Percentiles rank a stretch among this genome's conserved stretches.
Conservation (phyloP, 2,888 invertebrate species). For the Apamea crenata region DNA sequence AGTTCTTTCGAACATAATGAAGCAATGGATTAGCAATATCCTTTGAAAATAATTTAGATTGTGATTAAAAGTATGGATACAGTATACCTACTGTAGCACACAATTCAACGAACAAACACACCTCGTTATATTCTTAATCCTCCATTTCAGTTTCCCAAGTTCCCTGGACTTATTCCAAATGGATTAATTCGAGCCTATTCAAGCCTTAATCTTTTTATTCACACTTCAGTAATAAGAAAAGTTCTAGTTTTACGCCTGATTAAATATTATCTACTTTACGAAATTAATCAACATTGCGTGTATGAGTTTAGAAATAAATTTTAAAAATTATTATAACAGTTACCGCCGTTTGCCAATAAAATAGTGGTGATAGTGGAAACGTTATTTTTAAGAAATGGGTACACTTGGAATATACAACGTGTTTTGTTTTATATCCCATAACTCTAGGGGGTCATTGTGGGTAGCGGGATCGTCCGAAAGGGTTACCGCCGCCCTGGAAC, state of each 20-base stretch:
- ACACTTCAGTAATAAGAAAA: conserved; percentile 22
- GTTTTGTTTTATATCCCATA: no score
- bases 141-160: conserved; percentile 34
- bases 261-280: conserved; percentile 9
- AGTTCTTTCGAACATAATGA: not conserved
- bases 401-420: no score
- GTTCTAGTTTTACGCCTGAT: conserved; percentile 18
- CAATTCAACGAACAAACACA: conserved; percentile 20
- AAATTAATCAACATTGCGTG: not conserved
- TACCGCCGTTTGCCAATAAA: no score
- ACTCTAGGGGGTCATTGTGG: no score
- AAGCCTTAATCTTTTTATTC: conserved; percentile 53
- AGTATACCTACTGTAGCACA: not conserved
- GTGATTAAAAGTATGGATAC: not conserved
- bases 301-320: not conserved
- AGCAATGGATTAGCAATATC: not conserved
- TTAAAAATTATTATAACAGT: no score
- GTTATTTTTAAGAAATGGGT: no score
- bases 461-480: no score
- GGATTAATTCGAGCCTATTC: conserved; percentile 40
- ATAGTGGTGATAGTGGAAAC: no score
- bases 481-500: no score
- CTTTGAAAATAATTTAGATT: not conserved
- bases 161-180: conserved; percentile 60
- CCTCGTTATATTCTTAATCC: conserved; percentile 13